Conservation (phyloP, 2,113 vertebrate species). For the Hypanus sabinus region DNA sequence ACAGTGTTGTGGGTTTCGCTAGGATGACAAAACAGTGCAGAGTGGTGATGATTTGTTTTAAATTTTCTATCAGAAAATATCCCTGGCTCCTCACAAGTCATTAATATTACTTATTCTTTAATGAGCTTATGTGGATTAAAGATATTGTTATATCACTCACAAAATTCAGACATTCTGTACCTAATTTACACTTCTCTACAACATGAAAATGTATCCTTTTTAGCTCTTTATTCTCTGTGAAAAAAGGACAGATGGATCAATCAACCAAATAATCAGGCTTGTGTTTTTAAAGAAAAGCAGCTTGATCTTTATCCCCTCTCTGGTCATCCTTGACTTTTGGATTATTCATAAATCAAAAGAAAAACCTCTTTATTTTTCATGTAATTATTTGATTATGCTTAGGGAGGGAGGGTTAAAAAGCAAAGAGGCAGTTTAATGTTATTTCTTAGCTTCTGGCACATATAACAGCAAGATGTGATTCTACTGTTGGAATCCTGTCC, state of each 20-base stretch:
- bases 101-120: too few relatives aligned
- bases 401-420: neutral
- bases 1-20: too few relatives aligned
- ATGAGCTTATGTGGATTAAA: too few relatives aligned
- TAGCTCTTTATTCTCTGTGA: neutral
- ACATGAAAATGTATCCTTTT: neutral
- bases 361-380: neutral
- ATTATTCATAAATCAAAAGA: neutral
- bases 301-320: neutral
- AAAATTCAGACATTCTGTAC: neutral
- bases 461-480: neutral
- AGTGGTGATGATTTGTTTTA: too few relatives aligned
- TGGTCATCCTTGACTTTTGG: neutral
- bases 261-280: neutral
- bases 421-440: neutral
- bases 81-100: too few relatives aligned
- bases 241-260: neutral
- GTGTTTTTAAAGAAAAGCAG: neutral
- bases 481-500: neutral
- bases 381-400: neutral
- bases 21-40: too few relatives aligned
- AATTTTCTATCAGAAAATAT: too few relatives aligned
- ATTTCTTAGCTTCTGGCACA: neutral
- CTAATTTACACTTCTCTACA: neutral
- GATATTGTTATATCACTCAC: neutral